A percentile compares a stretch with the other conserved stretches of the same genome.
phyloP scores from a whole-genome alignment of 2,797 vertebrate species.

The Trachops cirrhosus region DNA sequence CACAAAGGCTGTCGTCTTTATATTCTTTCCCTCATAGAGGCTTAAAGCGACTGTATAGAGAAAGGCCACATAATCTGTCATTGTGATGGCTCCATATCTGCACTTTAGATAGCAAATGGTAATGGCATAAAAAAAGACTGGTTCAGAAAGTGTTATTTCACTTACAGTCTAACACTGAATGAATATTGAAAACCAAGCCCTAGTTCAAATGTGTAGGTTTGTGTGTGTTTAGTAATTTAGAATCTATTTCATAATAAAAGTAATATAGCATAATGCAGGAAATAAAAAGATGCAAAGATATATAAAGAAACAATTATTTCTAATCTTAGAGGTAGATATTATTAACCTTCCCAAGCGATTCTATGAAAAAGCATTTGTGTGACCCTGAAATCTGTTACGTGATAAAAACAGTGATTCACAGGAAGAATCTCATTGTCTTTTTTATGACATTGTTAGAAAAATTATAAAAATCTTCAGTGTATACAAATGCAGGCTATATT shows the following conservation, averaged over 20 bases:
- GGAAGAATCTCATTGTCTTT: neutral
- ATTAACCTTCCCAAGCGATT: neutral
- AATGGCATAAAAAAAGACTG: neutral
- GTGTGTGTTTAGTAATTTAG: neutral
- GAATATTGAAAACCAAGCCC: neutral
- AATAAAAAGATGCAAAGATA: neutral
- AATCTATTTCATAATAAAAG: neutral
- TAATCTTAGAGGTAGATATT: neutral
- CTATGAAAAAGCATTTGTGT: neutral
- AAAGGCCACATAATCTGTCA: slow-evolving; percentile 33
- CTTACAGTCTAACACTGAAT: neutral
- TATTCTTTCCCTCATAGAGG: neutral
- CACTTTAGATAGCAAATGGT: neutral
- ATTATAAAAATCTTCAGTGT: neutral
- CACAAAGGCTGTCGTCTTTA: neutral
- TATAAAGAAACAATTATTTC: neutral
- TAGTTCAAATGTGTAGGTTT: neutral
- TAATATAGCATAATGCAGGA: neutral
- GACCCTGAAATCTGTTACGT: neutral
- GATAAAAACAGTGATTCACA: neutral
- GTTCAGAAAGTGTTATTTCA: neutral
- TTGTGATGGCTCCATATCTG: neutral
- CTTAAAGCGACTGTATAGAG: neutral
- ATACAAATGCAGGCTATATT: neutral
- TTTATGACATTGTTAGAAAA: neutral